Conservation (phyloP, 2,797 vertebrate species). For the Thunnus albacares region DNA sequence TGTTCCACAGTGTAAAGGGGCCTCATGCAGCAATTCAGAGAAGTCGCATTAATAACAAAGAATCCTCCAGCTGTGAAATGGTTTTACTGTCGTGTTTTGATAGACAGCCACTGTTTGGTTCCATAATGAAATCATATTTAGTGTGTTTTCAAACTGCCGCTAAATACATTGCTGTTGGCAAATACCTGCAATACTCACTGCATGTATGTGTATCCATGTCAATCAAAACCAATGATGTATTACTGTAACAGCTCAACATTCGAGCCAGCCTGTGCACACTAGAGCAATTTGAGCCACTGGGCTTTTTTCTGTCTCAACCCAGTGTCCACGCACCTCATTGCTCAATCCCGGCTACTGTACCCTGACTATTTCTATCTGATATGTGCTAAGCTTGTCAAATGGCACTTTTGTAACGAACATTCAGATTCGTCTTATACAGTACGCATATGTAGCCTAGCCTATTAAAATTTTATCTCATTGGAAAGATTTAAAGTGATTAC, state of each 20-base stretch:
- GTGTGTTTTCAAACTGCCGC: not conserved
- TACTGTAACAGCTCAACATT: no score
- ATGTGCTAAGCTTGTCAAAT: not conserved
- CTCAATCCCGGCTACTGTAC: not conserved
- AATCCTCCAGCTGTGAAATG: not conserved
- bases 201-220: no score
- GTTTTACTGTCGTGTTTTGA: not conserved
- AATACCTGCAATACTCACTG: not conserved
- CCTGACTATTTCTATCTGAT: not conserved
- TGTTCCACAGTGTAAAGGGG: no score
- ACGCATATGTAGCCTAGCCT: not conserved
- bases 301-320: no score
- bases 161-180: not conserved
- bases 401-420: not conserved
- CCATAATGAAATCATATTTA: not conserved
- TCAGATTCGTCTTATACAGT: not conserved
- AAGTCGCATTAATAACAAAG: not conserved
- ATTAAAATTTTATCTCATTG: slow-evolving; percentile 27
- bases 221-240: no score
- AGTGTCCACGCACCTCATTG: not conserved
- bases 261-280: not conserved
- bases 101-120: not conserved
- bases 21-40: no score
- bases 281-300: no score
- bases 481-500: slow-evolving; percentile 38